Percentiles rank a stretch among this genome's conserved stretches.
Conservation (phyloP, 2,888 invertebrate genomes). For the Cosmorhoe ocellata region DNA sequence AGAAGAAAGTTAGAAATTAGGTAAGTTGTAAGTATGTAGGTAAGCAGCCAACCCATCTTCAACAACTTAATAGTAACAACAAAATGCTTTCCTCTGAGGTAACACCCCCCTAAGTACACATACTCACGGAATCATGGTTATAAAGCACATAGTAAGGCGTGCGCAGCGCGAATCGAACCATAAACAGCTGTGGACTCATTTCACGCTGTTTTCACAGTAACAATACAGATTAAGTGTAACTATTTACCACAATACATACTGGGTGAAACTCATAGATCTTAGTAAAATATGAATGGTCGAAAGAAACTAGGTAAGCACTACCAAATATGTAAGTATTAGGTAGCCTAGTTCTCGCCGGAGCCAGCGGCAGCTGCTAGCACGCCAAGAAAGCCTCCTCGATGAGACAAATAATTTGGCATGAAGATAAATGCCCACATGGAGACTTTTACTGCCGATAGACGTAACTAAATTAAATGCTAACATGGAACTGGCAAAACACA, state of each 20-base stretch:
- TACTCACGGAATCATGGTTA: neutral
- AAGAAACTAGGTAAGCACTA: neutral
- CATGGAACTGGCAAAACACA: too few relatives aligned
- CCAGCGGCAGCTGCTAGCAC: too few relatives aligned
- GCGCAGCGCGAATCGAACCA: conserved; percentile 49
- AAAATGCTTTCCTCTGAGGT: conserved; percentile 31
- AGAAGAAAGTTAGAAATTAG: too few relatives aligned
- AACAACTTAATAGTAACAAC: conserved; percentile 5
- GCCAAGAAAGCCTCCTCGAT: too few relatives aligned
- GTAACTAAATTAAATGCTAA: too few relatives aligned
- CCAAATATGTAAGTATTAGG: too few relatives aligned
- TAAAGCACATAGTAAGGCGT: conserved; percentile 24
- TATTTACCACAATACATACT: conserved; percentile 15
- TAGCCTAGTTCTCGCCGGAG: too few relatives aligned
- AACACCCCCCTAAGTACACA: conserved; percentile 29
- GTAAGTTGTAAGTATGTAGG: too few relatives aligned
- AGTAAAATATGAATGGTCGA: conserved; percentile 3
- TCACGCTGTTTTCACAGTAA: conserved; percentile 46
- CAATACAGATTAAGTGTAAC: conserved; percentile 27
- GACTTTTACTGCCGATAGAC: too few relatives aligned
- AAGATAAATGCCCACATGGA: too few relatives aligned
- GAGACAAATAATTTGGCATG: too few relatives aligned
- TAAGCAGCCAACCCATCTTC: too few relatives aligned
- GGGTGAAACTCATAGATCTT: conserved; percentile 2
- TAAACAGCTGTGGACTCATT: conserved; percentile 56